Evolutionary conservation across 2,113 vertebrate genomes (phyloP).

Genomic region (Halichoerus grypus): DNA sequence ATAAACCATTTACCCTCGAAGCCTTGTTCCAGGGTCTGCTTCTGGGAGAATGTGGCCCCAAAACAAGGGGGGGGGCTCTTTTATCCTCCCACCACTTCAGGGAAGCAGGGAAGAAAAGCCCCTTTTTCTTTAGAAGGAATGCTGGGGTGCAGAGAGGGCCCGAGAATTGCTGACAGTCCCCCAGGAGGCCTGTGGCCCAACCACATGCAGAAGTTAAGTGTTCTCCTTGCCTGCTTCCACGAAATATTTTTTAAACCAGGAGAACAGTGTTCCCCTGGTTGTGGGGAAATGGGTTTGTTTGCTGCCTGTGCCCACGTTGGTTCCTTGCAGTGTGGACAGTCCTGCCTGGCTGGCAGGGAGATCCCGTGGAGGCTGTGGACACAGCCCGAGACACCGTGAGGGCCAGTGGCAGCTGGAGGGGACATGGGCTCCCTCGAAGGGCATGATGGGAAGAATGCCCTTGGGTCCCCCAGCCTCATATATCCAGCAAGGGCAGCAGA

Average conservation of each 20-base stretch:
- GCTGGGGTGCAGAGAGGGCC: neutral
- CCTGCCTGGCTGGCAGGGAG: neutral
- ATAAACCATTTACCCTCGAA: neutral
- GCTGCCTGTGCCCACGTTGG: neutral
- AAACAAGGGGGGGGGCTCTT: neutral
- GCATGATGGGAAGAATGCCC: neutral
- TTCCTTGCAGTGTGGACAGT: neutral
- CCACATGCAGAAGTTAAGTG: neutral
- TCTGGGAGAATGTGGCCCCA: neutral
- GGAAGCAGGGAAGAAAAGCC: neutral
- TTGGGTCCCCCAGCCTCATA: neutral
- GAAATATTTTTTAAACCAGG: neutral
- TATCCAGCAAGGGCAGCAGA: conserved; percentile 59
- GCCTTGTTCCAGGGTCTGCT: neutral
- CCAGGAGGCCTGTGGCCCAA: neutral
- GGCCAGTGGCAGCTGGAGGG: neutral
- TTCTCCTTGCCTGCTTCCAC: neutral
- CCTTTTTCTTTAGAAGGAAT: neutral
- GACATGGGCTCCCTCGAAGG: neutral
- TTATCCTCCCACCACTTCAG: neutral
- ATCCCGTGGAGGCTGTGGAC: neutral
- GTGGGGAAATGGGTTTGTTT: neutral
- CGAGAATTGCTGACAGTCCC: neutral
- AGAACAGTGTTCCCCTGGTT: neutral
- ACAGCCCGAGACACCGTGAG: neutral